Evolutionary conservation across 2,113 vertebrate genomes (phyloP), one percentile per base, ranked within the genome.

Genomic region (Alaudala cheleensis): DNA sequence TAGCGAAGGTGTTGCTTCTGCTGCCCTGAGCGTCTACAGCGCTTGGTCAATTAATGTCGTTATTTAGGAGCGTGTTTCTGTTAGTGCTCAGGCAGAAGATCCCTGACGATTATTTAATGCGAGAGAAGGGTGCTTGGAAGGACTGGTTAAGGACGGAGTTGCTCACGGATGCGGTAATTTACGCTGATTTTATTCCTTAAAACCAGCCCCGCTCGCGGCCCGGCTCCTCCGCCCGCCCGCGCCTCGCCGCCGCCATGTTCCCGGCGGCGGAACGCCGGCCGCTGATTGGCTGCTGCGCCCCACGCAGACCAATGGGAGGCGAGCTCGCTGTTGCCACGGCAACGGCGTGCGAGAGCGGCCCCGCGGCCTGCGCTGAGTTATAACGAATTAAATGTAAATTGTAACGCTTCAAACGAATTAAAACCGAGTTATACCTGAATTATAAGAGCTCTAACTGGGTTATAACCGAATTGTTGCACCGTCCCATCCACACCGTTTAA

Each of bases 181-280:
- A 19, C 10, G 23, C 5, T 0, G 26, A 51, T 45, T 86, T 69
- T 53, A 69, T 7, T 45, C 28, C 9, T 28, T 16, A 45, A 19
- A 33, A 2, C 39, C 45, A 3, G 8, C 37, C 34, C 34, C 25
- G 16, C 33, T 28, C 5, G 5, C 34, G 3, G 20, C 24, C 82
- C 42, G 31, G 28, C 64, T 45, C 19, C 44, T 9, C 17, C 37
- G 7, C 47, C 28, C 39, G 22, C 29, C 0, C 31, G 23, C 73
- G 39, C 19, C 73, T 39, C n/a, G 19, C 60, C 19, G 33, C 77
- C 69, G 69, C 86, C 86, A 74, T 74, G 3, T 88, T 81, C 1
- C 3, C 39, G 9, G 37, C 15, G 16, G 37, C 0, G 9, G 4
- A 42, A 12, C 5, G 20, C 5, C 42, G 21, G 4, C 1, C 10